Evolutionary conservation across 2,888 invertebrate genomes (phyloP).

Genomic region (Rhogogaster chlorosoma): DNA sequence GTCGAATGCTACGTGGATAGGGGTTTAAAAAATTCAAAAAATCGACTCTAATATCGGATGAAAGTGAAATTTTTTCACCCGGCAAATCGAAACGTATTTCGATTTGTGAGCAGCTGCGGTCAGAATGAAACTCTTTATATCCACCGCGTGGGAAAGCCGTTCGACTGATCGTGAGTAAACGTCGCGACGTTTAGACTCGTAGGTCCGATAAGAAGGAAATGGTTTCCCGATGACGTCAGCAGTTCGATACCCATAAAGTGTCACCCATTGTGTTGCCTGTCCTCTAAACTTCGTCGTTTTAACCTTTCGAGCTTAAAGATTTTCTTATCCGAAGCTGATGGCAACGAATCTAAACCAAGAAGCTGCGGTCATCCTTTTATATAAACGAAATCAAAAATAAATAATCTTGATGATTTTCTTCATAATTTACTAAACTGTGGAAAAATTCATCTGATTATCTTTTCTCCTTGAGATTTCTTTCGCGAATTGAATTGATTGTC

Average conservation of each 20-base stretch:
- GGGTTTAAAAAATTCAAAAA: neutral
- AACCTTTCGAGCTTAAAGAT: neutral
- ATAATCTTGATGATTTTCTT: neutral
- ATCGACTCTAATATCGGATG: neutral
- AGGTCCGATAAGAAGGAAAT: constrained; percentile 37
- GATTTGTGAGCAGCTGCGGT: neutral
- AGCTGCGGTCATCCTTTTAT: neutral
- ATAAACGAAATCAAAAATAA: neutral
- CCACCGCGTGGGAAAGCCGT: neutral
- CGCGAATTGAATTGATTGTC: neutral
- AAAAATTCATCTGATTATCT: neutral
- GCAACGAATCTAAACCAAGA: neutral
- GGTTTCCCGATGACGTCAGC: constrained; percentile 43
- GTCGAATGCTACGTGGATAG: no score
- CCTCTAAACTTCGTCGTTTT: constrained; percentile 17
- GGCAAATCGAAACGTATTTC: neutral
- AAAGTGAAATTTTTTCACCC: neutral
- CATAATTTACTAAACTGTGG: neutral
- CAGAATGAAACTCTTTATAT: neutral
- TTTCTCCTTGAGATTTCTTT: neutral
- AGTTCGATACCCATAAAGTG: constrained; percentile 40
- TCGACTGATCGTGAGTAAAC: constrained; percentile 36
- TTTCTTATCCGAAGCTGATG: constrained; percentile 1
- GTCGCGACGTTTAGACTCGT: constrained; percentile 11
- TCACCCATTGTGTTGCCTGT: constrained; percentile 36